phyloP scores from a whole-genome alignment of 2,888 invertebrate genomes.

The Brachyptera putata region DNA sequence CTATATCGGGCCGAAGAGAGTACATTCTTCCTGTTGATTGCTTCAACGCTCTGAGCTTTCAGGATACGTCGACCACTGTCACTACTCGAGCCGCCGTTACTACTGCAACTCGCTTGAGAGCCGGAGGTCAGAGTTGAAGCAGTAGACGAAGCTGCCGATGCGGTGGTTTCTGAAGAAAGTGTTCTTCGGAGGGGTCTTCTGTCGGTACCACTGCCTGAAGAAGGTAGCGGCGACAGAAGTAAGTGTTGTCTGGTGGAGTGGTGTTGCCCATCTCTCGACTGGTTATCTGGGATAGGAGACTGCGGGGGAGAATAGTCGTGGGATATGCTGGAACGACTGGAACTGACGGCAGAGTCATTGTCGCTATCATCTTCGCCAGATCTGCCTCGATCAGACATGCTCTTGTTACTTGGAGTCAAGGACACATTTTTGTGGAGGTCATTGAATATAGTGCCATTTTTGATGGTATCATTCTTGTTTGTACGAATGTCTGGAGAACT shows the following conservation, averaged over 20 bases:
- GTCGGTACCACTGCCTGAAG: constrained; percentile 38
- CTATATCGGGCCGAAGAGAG: constrained; percentile 81
- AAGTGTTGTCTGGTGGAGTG: constrained; percentile 25
- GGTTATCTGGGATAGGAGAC: constrained; percentile 61
- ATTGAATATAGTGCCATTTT: constrained; percentile 10
- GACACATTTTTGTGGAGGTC: constrained; percentile 26
- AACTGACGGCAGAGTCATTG: constrained; percentile 84
- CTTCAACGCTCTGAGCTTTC: constrained; percentile 75
- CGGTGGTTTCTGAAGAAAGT: constrained; percentile 67
- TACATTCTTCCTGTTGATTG: constrained; percentile 81
- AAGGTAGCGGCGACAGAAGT: constrained; percentile 28
- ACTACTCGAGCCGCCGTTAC: constrained; percentile 59
- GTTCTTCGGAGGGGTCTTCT: constrained; percentile 54
- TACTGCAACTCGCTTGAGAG: constrained; percentile 63
- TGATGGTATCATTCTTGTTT: background rate
- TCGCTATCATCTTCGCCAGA: constrained; percentile 72
- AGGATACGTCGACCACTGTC: constrained; percentile 57
- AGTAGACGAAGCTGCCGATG: constrained; percentile 43
- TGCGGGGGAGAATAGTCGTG: constrained; percentile 69
- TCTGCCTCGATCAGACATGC: constrained; percentile 37
- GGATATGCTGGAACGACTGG: constrained; percentile 74
- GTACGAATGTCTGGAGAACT: constrained; percentile 40
- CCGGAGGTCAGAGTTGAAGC: constrained; percentile 66
- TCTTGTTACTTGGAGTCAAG: background rate
- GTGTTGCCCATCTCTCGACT: constrained; percentile 29